These are phyloP conservation scores for Danio kyathit DNA, from an alignment of 2,797 vertebrate species.

Conservation along the genomic window DNA sequence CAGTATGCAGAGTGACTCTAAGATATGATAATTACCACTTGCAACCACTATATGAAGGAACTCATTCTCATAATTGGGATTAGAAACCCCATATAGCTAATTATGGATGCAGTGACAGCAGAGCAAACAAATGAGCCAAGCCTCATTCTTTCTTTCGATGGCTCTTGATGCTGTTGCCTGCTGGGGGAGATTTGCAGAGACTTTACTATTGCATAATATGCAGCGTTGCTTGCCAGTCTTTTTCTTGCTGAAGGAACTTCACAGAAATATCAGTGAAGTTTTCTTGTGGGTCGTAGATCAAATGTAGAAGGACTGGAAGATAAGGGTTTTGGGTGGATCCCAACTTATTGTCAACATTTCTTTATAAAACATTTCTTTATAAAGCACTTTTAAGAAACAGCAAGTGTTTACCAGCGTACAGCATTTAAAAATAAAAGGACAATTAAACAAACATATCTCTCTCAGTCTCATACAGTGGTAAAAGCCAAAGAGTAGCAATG, in stretches of 20 bases:
- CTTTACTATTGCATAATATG: not conserved
- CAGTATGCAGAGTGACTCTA: conserved; percentile 64
- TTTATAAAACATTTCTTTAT: no score
- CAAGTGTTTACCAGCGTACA: no score
- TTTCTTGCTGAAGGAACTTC: not conserved
- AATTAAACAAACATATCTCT: no score
- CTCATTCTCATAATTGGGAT: conserved; percentile 58
- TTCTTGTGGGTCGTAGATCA: not conserved
- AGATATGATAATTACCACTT: conserved; percentile 65
- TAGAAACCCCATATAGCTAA: conserved; percentile 54
- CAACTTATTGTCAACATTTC: not conserved
- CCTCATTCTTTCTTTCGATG: conserved; percentile 33
- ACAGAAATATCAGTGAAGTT: not conserved
- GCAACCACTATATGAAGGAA: conserved; percentile 62
- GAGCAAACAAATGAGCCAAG: conserved; percentile 50
- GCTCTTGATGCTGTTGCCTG: conserved; percentile 23
- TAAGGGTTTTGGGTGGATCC: not conserved
- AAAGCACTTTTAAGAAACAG: no score
- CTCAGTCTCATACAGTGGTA: no score
- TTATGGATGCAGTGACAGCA: conserved; percentile 50
- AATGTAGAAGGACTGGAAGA: not conserved
- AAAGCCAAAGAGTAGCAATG: no score
- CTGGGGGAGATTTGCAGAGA: conserved; percentile 37
- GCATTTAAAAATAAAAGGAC: no score
- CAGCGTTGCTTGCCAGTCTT: not conserved